Percentiles rank a stretch among this genome's conserved stretches.
phyloP scores from a whole-genome alignment of 1,140 invertebrate species.

The Uloborus diversus region DNA sequence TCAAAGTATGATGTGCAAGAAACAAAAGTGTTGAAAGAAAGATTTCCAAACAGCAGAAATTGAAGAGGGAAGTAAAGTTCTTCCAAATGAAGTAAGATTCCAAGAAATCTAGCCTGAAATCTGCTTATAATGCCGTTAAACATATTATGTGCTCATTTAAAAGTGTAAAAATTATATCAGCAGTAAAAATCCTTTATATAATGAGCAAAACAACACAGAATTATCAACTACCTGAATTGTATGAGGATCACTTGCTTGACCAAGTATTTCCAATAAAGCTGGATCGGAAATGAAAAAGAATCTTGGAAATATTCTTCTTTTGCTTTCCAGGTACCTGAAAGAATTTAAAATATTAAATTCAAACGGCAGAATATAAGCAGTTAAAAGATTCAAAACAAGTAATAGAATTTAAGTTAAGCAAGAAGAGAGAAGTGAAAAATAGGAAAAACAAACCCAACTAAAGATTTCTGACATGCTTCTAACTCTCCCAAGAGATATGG shows the following conservation, averaged over 20 bases:
- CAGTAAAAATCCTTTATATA: too few relatives aligned
- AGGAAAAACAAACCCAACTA: constrained; percentile 77
- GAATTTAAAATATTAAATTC: background rate
- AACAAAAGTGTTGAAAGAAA: too few relatives aligned
- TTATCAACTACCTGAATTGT: constrained; percentile 79
- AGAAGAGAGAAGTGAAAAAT: background rate
- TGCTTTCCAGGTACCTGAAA: constrained; percentile 88
- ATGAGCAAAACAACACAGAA: too few relatives aligned
- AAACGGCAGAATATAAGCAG: background rate
- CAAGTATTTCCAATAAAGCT: constrained; percentile 92
- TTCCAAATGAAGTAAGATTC: too few relatives aligned
- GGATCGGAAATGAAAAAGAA: constrained; percentile 99
- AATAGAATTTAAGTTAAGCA: too few relatives aligned
- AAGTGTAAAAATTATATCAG: too few relatives aligned
- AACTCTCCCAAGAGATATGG: constrained; percentile 95
- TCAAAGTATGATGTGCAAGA: too few relatives aligned
- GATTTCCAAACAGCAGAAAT: too few relatives aligned
- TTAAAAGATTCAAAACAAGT: background rate
- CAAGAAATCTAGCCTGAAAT: too few relatives aligned
- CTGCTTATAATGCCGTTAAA: too few relatives aligned
- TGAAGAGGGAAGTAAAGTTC: too few relatives aligned
- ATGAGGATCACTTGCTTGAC: constrained; percentile 97
- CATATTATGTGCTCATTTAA: too few relatives aligned
- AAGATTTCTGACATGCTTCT: constrained; percentile 95
- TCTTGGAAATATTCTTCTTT: constrained; percentile 93